Evolutionary conservation across 2,888 invertebrate genomes (phyloP).

Genomic region (Eustalomyia histrio): DNA sequence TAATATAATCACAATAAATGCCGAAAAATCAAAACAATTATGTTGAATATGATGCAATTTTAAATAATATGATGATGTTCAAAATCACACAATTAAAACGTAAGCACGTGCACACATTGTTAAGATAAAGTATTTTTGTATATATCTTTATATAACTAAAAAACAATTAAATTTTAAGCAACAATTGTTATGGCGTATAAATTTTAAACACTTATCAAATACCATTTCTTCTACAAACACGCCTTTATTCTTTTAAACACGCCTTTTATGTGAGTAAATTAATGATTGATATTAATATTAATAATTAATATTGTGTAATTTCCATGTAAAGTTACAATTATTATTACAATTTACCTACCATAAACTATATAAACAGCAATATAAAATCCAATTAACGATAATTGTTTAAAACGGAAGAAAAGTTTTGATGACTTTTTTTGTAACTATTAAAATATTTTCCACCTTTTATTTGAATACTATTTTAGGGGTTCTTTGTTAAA

Average conservation of each 20-base stretch:
- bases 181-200: no score
- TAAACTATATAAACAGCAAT: conserved; percentile 64
- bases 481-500: background rate
- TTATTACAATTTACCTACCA: conserved; percentile 67
- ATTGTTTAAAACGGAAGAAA: background rate
- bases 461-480: conserved; percentile 1
- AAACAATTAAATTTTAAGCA: background rate
- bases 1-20: conserved; percentile 6
- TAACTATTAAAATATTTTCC: background rate
- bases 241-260: no score
- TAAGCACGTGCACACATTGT: conserved; percentile 43
- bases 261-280: no score
- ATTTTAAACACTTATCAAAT: no score
- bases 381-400: conserved; percentile 29
- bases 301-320: conserved; percentile 1
- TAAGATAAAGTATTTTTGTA: conserved; percentile 27
- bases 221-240: background rate
- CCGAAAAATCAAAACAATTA: conserved; percentile 19
- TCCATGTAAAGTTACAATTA: background rate
- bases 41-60: conserved; percentile 41
- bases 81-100: conserved; percentile 9
- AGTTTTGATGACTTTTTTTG: background rate
- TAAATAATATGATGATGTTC: conserved; percentile 20
- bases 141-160: background rate
- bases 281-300: no score